Evolutionary conservation across 2,113 vertebrate species (phyloP), one percentile per base, ranked within the genome.

Genomic region (Vidua macroura): DNA sequence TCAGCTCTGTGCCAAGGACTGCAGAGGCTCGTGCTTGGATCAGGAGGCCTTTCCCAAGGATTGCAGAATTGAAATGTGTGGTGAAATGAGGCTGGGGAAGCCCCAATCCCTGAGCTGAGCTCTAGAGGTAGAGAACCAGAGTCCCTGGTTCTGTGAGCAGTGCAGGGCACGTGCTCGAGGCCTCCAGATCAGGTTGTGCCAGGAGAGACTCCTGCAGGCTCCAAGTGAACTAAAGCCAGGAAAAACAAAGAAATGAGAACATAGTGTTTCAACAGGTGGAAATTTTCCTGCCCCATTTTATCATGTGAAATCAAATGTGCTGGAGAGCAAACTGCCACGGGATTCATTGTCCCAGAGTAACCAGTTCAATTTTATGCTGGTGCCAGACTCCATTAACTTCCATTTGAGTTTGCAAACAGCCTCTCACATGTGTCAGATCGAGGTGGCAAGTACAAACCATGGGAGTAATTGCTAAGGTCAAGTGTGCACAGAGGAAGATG

Each of bases 171-270:
- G 2, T 4, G 21, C 60, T n/a, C 1, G 2, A 44, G 74, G 31
- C 81, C 69, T 79, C 44, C 11, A 4, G 51, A n/a, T 76, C 59
- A 18, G 78, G 63, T 52, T 67, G 82, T 91, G 89, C 93, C 90
- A 55, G 84, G 55, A 87, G 76, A 37, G 72, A 5, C 43, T 90
- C 79, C 88, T 16, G 25, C n/a, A 39, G 80, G 35, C 76, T 93
- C 76, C 88, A 31, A 48, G 76, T 37, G 81, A 89, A 15, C 39
- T 21, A 52, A 78, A 77, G 93, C 93, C 91, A 94, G 95, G 51
- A 83, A 92, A 89, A 95, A 83, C 87, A 95, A 93, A 95, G 82
- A 83, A 92, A 88, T n/a, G 72, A 80, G 94, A 93, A 96, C 94
- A 83, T 8, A 56, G n/a, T 70, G 93, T 95, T 84, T 95, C 82